Evolutionary conservation across 2,888 invertebrate species (phyloP).

Genomic region (Xestoiulus laeticollis): DNA sequence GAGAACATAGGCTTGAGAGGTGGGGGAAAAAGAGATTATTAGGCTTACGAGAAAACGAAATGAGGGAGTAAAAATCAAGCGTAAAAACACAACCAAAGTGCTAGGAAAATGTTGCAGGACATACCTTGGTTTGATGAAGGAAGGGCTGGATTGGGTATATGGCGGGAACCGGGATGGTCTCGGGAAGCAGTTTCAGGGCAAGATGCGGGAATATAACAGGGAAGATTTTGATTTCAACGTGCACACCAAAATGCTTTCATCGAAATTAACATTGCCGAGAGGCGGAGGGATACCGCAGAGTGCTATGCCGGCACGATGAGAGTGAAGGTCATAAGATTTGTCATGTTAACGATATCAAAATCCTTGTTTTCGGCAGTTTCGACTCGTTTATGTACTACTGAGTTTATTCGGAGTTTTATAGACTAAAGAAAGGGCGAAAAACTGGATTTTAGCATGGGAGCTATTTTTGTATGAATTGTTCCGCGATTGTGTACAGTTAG

Average conservation of each 20-base stretch:
- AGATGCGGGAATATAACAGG: slow-evolving; percentile 55
- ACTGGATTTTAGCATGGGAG: background rate
- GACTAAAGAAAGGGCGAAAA: too few relatives aligned
- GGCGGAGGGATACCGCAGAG: background rate
- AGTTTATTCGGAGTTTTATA: too few relatives aligned
- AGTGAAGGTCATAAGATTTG: background rate
- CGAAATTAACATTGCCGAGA: slow-evolving; percentile 48
- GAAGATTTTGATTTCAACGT: slow-evolving; percentile 45
- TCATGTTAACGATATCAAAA: background rate
- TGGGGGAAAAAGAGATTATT: slow-evolving; percentile 54
- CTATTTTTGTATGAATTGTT: background rate
- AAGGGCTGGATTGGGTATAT: slow-evolving; percentile 56
- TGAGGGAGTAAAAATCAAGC: slow-evolving; percentile 47
- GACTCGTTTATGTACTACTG: too few relatives aligned
- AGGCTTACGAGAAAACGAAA: slow-evolving; percentile 54
- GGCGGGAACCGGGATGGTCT: slow-evolving; percentile 56
- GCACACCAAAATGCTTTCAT: slow-evolving; percentile 51
- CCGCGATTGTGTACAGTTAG: background rate
- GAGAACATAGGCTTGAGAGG: slow-evolving; percentile 55
- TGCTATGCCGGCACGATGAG: background rate
- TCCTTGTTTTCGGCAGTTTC: too few relatives aligned
- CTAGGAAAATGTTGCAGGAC: slow-evolving; percentile 56
- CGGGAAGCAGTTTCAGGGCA: slow-evolving; percentile 56
- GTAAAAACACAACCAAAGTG: slow-evolving; percentile 55
- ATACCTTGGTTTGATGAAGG: slow-evolving; percentile 57